Percentiles rank a stretch among this genome's conserved stretches.
phyloP scores from a whole-genome alignment of 1,140 invertebrate species.

The Amyelois transitella region DNA sequence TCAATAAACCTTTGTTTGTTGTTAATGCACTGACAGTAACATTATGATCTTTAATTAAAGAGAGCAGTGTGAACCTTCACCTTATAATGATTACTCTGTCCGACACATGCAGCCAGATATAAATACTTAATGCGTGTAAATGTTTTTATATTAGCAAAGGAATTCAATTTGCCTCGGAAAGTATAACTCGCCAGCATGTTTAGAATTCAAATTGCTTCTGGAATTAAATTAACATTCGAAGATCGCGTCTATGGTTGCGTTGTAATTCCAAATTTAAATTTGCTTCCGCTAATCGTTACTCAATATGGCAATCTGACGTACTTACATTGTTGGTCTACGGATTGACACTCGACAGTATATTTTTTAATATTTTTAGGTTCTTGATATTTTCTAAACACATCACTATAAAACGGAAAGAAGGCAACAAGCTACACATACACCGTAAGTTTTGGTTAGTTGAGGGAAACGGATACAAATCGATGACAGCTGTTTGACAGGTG shows the following conservation, averaged over 20 bases:
- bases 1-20: not conserved
- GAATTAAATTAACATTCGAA: slow-evolving; percentile 27
- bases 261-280: slow-evolving; percentile 36
- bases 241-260: slow-evolving; percentile 20
- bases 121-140: not conserved
- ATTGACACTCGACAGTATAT: not conserved
- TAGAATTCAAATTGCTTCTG: slow-evolving; percentile 1
- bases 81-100: not conserved
- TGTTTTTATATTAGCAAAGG: not conserved
- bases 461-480: not conserved
- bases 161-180: not conserved
- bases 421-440: too few relatives aligned
- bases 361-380: not conserved
- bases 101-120: not conserved
- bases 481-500: slow-evolving; percentile 11
- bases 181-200: not conserved
- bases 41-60: not conserved
- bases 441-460: not conserved
- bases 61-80: not conserved
- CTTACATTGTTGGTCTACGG: not conserved
- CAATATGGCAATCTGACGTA: not conserved
- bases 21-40: not conserved
- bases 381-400: too few relatives aligned
- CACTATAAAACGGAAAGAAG: too few relatives aligned
- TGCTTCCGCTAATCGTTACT: slow-evolving; percentile 26